These are phyloP conservation scores for Zingel zingel DNA, from an alignment of 2,113 vertebrate genomes.

Conservation along the genomic window DNA sequence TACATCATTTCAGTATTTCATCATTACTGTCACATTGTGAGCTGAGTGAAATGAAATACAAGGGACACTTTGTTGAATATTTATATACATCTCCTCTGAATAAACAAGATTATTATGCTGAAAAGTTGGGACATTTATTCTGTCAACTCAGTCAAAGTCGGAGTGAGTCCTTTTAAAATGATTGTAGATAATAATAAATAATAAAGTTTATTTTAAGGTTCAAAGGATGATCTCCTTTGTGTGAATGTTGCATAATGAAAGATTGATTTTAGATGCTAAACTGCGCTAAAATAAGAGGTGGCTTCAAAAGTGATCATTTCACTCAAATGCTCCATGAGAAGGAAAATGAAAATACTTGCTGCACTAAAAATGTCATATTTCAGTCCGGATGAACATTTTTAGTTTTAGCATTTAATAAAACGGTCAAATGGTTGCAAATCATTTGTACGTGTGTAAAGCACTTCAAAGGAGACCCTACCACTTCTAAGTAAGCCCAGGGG, in stretches of 20 bases:
- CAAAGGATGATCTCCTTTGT: not conserved
- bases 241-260: constrained; percentile 6
- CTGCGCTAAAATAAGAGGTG: not conserved
- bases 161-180: constrained; percentile 6
- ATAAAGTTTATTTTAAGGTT: constrained; percentile 25
- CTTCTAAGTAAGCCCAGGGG: constrained; percentile 49
- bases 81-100: constrained; percentile 45
- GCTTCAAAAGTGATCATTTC: not conserved
- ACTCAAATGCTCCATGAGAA: not conserved
- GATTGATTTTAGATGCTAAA: not conserved
- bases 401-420: constrained; percentile 13
- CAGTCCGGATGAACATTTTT: not conserved
- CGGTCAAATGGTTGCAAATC: constrained; percentile 17
- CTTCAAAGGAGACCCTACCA: constrained; percentile 64
- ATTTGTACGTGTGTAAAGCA: constrained; percentile 22
- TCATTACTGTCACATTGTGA: constrained; percentile 62
- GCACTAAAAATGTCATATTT: constrained; percentile 9
- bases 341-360: not conserved
- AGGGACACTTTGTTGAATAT: constrained; percentile 48
- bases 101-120: constrained; percentile 31
- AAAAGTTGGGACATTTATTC: constrained; percentile 38
- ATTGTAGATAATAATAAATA: not conserved
- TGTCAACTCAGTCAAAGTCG: constrained; percentile 3
- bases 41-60: constrained; percentile 53
- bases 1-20: constrained; percentile 60